Conservation (phyloP, 2,113 vertebrate genomes). For the Corythaeola cristata region DNA sequence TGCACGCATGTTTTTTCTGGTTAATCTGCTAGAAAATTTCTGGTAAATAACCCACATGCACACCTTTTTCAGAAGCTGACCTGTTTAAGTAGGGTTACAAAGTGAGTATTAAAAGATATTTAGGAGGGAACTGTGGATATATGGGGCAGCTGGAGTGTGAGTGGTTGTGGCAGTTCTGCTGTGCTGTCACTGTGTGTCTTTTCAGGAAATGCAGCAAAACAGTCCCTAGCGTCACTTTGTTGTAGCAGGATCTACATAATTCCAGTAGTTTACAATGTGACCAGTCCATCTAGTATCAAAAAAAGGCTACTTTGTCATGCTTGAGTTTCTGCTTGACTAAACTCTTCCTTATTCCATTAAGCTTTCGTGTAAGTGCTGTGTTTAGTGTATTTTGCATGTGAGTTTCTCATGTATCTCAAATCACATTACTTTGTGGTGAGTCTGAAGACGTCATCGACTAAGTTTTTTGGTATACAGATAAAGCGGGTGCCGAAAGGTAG, state of each 20-base stretch:
- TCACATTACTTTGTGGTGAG: not conserved
- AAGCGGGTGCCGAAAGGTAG: not conserved
- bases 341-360: not conserved
- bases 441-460: not conserved
- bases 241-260: not conserved
- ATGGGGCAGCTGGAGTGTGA: not conserved
- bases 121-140: not conserved
- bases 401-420: not conserved
- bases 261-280: not conserved
- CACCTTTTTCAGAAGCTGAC: not conserved
- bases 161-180: constrained; percentile 32
- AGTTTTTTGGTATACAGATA: not conserved
- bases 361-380: not conserved
- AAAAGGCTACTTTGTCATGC: not conserved
- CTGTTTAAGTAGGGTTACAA: not conserved
- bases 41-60: not conserved
- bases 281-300: not conserved
- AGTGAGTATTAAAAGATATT: not conserved
- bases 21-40: not conserved
- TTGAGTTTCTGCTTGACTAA: not conserved
- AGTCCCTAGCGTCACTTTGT: not conserved
- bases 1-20: not conserved
- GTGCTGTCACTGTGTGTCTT: not conserved
- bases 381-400: not conserved
- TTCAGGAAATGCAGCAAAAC: not conserved